Evolutionary conservation across 2,113 vertebrate genomes (phyloP).

Genomic region (Sinocyclocheilus maitianheensis): DNA sequence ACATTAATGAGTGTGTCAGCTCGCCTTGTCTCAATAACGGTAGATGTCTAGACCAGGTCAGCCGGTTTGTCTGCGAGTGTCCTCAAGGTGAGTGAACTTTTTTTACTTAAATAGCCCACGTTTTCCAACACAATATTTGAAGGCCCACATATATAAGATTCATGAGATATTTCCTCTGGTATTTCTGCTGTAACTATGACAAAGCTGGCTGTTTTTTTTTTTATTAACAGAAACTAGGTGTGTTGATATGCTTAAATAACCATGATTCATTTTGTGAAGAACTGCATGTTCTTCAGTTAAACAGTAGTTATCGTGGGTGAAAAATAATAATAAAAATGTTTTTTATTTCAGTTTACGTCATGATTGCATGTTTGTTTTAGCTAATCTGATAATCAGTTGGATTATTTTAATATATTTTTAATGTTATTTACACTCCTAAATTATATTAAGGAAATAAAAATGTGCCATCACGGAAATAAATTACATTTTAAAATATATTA

Average conservation of each 20-base stretch:
- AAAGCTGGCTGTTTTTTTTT: neutral
- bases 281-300: neutral
- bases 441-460: neutral
- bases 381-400: too few relatives aligned
- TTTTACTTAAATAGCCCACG: neutral
- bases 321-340: neutral
- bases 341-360: neutral
- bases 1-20: constrained; percentile 84
- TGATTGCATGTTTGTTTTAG: neutral
- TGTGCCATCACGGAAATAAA: neutral
- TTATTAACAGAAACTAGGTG: neutral
- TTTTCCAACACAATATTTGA: neutral
- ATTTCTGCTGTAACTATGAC: neutral
- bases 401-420: too few relatives aligned
- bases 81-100: constrained; percentile 78
- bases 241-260: neutral
- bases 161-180: neutral
- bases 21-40: constrained; percentile 87
- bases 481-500: too few relatives aligned
- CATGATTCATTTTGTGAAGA: neutral
- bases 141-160: neutral
- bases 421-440: neutral
- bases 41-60: constrained; percentile 83
- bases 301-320: neutral
- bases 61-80: constrained; percentile 83